A percentile compares a stretch with the other conserved stretches of the same genome.
Conservation (phyloP, 2,888 invertebrate species). For the Metallyticus violacea region DNA sequence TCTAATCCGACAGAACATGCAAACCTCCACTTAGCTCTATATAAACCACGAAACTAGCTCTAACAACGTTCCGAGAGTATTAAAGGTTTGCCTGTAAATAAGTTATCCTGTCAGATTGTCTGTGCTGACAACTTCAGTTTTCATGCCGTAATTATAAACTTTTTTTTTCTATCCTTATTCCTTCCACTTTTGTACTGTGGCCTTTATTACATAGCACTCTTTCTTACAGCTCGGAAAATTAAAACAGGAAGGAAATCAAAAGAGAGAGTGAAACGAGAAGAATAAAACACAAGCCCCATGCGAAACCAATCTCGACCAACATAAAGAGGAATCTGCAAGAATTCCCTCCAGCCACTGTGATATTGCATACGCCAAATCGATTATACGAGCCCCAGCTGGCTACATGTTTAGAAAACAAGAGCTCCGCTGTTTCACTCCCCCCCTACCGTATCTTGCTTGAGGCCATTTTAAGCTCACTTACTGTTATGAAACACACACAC, state of each 20-base stretch:
- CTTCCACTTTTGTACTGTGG: background rate
- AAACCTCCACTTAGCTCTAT: background rate
- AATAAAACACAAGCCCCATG: background rate
- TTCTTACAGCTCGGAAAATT: background rate
- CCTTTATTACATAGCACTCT: background rate
- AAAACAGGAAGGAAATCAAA: background rate
- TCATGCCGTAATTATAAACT: too few species aligned
- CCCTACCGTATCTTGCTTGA: background rate
- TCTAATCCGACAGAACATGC: background rate
- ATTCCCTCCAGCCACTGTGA: background rate
- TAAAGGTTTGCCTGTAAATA: background rate
- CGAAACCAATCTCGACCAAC: background rate
- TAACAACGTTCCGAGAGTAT: background rate
- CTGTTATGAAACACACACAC: background rate
- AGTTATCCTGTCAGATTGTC: too few species aligned
- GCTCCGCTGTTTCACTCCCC: background rate
- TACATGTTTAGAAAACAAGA: background rate
- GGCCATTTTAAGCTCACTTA: background rate
- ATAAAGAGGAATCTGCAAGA: background rate
- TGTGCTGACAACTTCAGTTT: too few species aligned
- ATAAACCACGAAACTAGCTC: background rate
- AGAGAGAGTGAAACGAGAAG: background rate
- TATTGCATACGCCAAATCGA: background rate
- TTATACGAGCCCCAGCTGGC: background rate
- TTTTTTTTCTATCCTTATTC: background rate